phyloP scores from a whole-genome alignment of 2,113 vertebrate species.

The Erpornis zantholeuca region DNA sequence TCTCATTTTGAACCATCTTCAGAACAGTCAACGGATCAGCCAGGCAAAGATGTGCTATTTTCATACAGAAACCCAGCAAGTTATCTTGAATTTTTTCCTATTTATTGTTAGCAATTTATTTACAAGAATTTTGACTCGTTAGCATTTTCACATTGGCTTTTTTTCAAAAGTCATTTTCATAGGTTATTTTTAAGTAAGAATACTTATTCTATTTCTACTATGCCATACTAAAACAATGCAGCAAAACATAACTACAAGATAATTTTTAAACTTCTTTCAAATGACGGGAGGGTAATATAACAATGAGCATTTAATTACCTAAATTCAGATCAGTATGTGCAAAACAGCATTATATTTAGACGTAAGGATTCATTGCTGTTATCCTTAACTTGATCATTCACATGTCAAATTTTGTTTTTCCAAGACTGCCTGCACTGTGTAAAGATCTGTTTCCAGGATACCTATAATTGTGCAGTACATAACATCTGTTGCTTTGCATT shows the following conservation, averaged over 20 bases:
- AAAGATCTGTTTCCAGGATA: slow-evolving; percentile 81
- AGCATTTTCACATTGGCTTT: neutral
- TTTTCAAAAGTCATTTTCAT: neutral
- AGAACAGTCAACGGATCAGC: neutral
- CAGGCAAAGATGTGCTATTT: neutral
- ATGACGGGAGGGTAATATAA: neutral
- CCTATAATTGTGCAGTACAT: slow-evolving; percentile 52
- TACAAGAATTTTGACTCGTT: neutral
- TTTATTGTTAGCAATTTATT: neutral
- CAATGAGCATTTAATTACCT: neutral
- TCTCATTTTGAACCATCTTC: neutral
- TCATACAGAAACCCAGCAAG: neutral
- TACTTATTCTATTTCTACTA: neutral
- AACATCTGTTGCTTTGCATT: slow-evolving; percentile 80
- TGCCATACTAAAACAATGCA: neutral
- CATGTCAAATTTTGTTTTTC: slow-evolving; percentile 74
- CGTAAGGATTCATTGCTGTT: slow-evolving; percentile 59
- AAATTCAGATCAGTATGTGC: neutral
- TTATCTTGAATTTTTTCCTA: neutral
- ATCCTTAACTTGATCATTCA: slow-evolving; percentile 67
- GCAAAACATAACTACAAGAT: neutral
- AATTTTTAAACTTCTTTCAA: neutral
- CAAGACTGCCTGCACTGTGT: slow-evolving; percentile 60
- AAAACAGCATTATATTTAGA: slow-evolving; percentile 58
- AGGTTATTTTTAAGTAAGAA: neutral